Base-by-base conservation (phyloP, 2,888 invertebrate genomes). In the Tinea pellionella region DNA sequence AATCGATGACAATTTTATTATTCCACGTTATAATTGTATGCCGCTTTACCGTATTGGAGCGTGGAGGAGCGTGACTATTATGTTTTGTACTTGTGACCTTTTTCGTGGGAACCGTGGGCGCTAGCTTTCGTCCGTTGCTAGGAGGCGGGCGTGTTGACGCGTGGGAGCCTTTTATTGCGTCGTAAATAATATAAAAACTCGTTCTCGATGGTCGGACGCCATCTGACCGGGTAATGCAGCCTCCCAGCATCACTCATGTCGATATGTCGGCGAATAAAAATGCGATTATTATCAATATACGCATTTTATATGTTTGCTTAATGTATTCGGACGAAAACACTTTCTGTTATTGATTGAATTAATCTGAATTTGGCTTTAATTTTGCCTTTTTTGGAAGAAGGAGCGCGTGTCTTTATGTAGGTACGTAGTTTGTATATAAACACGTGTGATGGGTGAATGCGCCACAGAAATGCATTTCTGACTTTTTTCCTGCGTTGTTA, bases 121-220 rank as follows among this genome's bases (percentile, higher is more conserved):
- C 47, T 47, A 43, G 59, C 59, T 59, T 59, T 59, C 59, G 30
- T 59, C 63, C 64, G 69, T 71, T 70, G 68, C 69, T 70, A 70
- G 68, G 68, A 72, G 66, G 67, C 67, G 67, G 67, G 13, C 29
- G 30, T 42, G 24, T 47, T 15, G 43, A 55, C 32, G 56, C 57
- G 61, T 74, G 74, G 74, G 76, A 71, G 65, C 65, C 67, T 74
- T 74, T 72, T 75, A 75, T 77, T 69, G 68, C 72, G 69, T 70
- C 71, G 71, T 74, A 71, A 73, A 73, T 72, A 73, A 74, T 75
- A 73, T 47, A 24, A 24, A 53, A 53, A 24, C 53, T 18, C 53
- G 53, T 24, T 53, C 19, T 53, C 53, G 24, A 8, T 53, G 19
- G 47, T 47, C n/a, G 16, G 47, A 47, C 24, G 24, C 18, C 53